Conservation (phyloP, 23 tunicate genomes). For the Ciona savignyi region DNA sequence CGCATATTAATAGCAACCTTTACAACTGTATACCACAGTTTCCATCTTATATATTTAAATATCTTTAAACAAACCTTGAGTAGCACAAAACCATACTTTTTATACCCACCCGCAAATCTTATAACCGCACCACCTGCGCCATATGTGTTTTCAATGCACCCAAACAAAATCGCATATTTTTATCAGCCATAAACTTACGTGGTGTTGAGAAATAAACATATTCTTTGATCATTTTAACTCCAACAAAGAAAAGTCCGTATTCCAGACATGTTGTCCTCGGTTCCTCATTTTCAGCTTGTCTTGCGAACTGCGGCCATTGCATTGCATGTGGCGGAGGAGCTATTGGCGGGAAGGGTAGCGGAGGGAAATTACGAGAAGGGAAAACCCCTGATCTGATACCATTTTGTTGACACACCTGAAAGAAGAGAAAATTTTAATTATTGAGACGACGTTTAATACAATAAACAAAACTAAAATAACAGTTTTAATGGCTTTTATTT, state of each 20-base stretch:
- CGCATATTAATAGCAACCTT: neutral
- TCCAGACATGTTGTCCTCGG: slow-evolving; percentile 6
- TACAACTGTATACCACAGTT: too few species aligned
- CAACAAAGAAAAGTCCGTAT: slow-evolving; percentile 7
- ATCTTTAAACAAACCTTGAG: too few species aligned
- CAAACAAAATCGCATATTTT: too few species aligned
- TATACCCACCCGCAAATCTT: too few species aligned
- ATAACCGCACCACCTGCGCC: too few species aligned
- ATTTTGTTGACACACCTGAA: neutral
- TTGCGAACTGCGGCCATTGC: too few species aligned
- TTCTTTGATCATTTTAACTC: neutral
- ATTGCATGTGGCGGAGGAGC: neutral
- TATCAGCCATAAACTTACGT: slow-evolving; percentile 1
- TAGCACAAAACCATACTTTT: too few species aligned
- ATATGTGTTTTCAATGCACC: too few species aligned
- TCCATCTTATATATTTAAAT: too few species aligned
- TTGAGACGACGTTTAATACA: too few species aligned
- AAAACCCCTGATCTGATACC: neutral
- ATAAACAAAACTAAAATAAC: neutral
- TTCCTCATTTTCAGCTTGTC: too few species aligned
- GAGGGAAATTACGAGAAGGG: neutral
- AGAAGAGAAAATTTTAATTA: neutral
- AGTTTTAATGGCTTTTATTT: neutral
- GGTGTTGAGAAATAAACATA: slow-evolving; percentile 8
- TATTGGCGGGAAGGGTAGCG: neutral